These are phyloP conservation scores for Phalloptychus januarius DNA, from an alignment of 2,797 vertebrate species.

Conservation along the genomic window DNA sequence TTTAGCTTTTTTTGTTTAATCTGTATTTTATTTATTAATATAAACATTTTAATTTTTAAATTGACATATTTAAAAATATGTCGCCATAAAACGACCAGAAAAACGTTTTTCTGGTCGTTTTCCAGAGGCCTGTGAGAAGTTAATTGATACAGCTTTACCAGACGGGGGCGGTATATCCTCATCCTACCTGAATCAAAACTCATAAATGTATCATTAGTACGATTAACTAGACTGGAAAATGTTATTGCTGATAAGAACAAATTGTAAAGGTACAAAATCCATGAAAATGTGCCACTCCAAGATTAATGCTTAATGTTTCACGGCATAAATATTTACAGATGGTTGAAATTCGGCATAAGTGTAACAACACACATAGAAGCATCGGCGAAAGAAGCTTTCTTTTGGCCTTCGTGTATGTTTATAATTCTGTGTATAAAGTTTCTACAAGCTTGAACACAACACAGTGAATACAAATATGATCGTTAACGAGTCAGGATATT, in stretches of 20 bases:
- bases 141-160: slow-evolving; percentile 34
- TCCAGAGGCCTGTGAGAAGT: background rate
- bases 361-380: background rate
- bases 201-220: slow-evolving; percentile 25
- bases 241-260: background rate
- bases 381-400: background rate
- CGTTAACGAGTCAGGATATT: background rate
- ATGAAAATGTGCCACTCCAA: background rate
- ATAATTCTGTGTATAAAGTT: background rate
- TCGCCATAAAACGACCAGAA: too few relatives aligned
- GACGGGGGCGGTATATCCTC: slow-evolving; percentile 21
- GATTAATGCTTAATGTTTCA: background rate
- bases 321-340: background rate
- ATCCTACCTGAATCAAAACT: background rate
- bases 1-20: background rate
- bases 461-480: background rate
- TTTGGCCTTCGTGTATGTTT: background rate
- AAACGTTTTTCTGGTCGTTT: background rate
- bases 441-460: background rate
- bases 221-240: background rate
- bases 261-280: background rate
- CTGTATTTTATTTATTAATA: background rate
- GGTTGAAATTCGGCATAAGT: background rate
- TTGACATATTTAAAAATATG: too few relatives aligned
- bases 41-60: too few relatives aligned